These are phyloP conservation scores for Rhabdomys pumilio DNA, from an alignment of 2,797 vertebrate genomes.

Conservation along the genomic window DNA sequence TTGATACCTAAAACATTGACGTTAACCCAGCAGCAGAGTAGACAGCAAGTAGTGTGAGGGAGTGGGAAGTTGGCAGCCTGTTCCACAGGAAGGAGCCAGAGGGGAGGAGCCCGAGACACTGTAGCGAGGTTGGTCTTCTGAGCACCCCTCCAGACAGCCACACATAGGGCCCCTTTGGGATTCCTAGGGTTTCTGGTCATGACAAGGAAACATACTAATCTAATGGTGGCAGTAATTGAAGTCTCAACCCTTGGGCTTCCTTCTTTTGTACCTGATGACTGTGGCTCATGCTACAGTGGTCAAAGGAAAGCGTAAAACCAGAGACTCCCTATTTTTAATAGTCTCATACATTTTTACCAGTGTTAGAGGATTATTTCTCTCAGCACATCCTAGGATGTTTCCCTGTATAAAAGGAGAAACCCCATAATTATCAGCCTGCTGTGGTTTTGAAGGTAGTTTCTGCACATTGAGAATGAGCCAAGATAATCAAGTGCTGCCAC, in stretches of 20 bases:
- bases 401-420: conserved; percentile 32
- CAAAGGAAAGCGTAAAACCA: background rate
- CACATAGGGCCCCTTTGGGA: background rate
- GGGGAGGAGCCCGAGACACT: background rate
- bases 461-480: conserved; percentile 48
- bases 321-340: conserved; percentile 56
- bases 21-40: background rate
- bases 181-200: conserved; percentile 3
- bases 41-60: background rate
- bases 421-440: conserved; percentile 19
- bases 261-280: background rate
- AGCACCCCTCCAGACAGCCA: background rate
- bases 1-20: conserved; percentile 2
- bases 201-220: background rate
- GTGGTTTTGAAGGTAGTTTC: conserved; percentile 43
- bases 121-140: background rate
- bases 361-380: background rate
- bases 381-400: background rate
- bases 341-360: background rate
- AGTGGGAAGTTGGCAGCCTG: background rate
- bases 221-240: background rate
- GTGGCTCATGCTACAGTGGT: background rate
- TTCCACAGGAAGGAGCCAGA: background rate
- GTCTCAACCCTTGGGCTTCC: background rate
- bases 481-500: background rate